Evolutionary conservation across 2,888 invertebrate genomes (phyloP).

Genomic region (Tenthredo amoena): DNA sequence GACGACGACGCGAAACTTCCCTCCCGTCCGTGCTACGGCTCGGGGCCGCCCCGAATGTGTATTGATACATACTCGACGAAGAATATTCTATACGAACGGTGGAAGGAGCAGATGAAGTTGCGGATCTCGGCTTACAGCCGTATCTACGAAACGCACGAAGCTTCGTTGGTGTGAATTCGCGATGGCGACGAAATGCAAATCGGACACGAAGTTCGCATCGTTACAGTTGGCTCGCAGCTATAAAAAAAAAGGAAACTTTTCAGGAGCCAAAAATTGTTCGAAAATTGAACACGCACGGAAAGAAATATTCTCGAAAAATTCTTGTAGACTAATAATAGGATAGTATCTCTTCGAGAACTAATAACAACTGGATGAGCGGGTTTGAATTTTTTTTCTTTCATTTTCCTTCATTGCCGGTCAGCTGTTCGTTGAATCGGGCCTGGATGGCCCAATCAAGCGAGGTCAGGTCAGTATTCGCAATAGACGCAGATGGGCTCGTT

Average conservation of each 20-base stretch:
- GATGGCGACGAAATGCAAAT: background rate
- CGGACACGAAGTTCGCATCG: background rate
- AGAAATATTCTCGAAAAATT: background rate
- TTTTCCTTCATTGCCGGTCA: slow-evolving; percentile 19
- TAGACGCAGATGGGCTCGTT: background rate
- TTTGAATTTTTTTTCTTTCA: background rate
- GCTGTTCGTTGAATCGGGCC: slow-evolving; percentile 26
- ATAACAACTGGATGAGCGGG: background rate
- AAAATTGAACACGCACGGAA: background rate
- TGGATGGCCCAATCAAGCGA: slow-evolving; percentile 39
- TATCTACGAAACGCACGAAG: background rate
- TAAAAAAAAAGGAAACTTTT: background rate
- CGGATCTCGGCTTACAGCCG: background rate
- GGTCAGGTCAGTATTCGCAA: slow-evolving; percentile 30
- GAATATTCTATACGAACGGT: background rate
- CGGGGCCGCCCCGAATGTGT: background rate
- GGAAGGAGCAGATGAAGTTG: background rate
- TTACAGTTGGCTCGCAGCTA: background rate
- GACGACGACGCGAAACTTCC: slow-evolving; percentile 6
- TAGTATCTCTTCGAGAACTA: background rate
- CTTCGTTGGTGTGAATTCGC: background rate
- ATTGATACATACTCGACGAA: background rate
- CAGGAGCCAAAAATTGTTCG: background rate
- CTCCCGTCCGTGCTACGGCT: background rate
- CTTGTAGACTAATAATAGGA: background rate